Percentiles rank a stretch among this genome's conserved stretches.
Conservation (phyloP, 1,140 invertebrate genomes). For the Sinonovacula constricta region DNA sequence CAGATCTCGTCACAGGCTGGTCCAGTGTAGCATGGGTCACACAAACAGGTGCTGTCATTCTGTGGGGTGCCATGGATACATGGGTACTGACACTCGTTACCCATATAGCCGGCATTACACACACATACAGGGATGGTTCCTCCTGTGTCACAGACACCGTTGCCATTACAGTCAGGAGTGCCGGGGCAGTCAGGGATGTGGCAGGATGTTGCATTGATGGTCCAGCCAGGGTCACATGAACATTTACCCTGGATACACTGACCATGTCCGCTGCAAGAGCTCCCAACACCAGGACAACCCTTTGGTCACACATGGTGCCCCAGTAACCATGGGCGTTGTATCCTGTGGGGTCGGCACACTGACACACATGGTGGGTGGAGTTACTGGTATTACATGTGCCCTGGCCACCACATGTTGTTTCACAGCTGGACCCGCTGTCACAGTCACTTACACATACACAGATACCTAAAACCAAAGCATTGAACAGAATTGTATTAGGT, state of each 20-base stretch:
- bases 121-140: conserved; percentile 58
- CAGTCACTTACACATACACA: conserved; percentile 52
- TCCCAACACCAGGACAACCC: conserved; percentile 43
- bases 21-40: conserved; percentile 63
- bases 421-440: conserved; percentile 48
- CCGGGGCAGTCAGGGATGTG: conserved; percentile 68
- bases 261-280: conserved; percentile 51
- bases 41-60: conserved; percentile 52
- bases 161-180: conserved; percentile 62
- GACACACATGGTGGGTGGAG: conserved; percentile 40
- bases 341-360: conserved; percentile 33
- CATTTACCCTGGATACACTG: conserved; percentile 51
- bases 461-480: no score
- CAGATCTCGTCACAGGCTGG: conserved; percentile 56
- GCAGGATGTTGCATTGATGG: conserved; percentile 58
- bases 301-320: conserved; percentile 45
- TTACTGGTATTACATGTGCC: conserved; percentile 53
- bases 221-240: conserved; percentile 57
- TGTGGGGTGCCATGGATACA: conserved; percentile 62
- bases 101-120: conserved; percentile 65
- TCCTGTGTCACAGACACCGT: conserved; percentile 60
- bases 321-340: conserved; percentile 41
- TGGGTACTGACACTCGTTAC: conserved; percentile 60
- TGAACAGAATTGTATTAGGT: no score
- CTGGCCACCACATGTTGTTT: conserved; percentile 41